Evolutionary conservation across 2,888 invertebrate species (phyloP), one percentile per base, ranked within the genome.

Genomic region (Drosophila hamatofila): DNA sequence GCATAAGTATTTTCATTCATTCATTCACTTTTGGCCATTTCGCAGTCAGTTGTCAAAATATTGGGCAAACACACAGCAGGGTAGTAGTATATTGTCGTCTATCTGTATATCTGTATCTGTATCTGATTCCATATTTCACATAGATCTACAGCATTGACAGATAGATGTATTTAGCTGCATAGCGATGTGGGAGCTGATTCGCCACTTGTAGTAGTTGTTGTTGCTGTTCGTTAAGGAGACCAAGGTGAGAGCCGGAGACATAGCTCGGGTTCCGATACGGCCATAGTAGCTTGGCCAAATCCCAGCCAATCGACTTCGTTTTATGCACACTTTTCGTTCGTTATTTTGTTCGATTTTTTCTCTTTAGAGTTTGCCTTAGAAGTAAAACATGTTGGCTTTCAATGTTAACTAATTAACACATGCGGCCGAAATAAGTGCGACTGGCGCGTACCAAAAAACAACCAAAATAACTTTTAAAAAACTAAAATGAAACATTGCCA

Each of bases 371-470:
- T 56, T 41, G 51, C 68, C 52, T 72, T 68, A 70, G 63, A 75
- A 74, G 76, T 57, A 62, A 70, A 48, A 56, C 62, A 44, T 51
- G 35, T 71, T 78, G 75, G 64, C 60, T 73, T 80, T 87, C 83
- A 86, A 86, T 86, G 88, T 84, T 77, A 72, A 66, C 25, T 82
- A 84, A 86, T 87, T 89, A 84, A 78, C 89, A 89, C 82, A 67
- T 74, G 37, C 57, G 68, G 42, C 55, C 39, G 30, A 54, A 83
- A 60, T 41, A 74, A 71, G 59, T 61, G 65, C 62, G 67, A 66
- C 70, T 59, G 69, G 59, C 70, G 83, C 51, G 65, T 57, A 48
- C 30, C 25, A 44, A 35, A 48, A 59, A 41, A 42, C 9, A 2
- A 30, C 25, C 25, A 25, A 25, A 25, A 25, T 25, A 25, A 25